Percentiles rank a stretch among this genome's conserved stretches.
Evolutionary conservation across 2,888 invertebrate species (phyloP).

Genomic region (Idaea biselata): DNA sequence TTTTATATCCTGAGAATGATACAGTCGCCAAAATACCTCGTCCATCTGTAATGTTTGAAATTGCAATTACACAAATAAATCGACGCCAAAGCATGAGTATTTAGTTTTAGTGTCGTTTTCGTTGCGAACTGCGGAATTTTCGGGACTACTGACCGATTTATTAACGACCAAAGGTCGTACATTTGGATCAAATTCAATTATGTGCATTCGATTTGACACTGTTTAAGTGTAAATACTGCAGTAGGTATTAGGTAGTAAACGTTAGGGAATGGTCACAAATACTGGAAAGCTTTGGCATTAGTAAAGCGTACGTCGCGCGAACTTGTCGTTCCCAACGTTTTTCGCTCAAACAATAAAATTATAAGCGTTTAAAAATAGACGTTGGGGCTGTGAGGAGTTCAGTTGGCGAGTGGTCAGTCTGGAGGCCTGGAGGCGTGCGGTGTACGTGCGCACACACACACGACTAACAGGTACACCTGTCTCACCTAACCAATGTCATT

Average conservation of each 20-base stretch:
- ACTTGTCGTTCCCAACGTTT: conserved; percentile 69
- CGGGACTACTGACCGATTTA: conserved; percentile 22
- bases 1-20: not conserved
- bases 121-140: conserved; percentile 9
- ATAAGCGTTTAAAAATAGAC: conserved; percentile 76
- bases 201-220: conserved; percentile 24
- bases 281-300: conserved; percentile 64
- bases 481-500: conserved; percentile 74
- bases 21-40: not conserved
- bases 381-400: conserved; percentile 47
- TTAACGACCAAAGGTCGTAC: conserved; percentile 29
- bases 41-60: not conserved
- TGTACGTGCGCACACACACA: conserved; percentile 59
- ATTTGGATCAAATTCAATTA: conserved; percentile 40
- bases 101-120: not conserved
- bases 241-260: conserved; percentile 35
- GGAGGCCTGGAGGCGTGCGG: conserved; percentile 71
- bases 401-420: conserved; percentile 54
- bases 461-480: conserved; percentile 74
- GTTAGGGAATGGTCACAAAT: conserved; percentile 21
- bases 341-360: conserved; percentile 79
- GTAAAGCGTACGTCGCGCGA: conserved; percentile 64
- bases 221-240: conserved; percentile 32
- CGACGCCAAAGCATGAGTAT: not conserved
- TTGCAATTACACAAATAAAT: not conserved